Evolutionary conservation across 2,113 vertebrate species (phyloP).

Genomic region (Silurus asotus): DNA sequence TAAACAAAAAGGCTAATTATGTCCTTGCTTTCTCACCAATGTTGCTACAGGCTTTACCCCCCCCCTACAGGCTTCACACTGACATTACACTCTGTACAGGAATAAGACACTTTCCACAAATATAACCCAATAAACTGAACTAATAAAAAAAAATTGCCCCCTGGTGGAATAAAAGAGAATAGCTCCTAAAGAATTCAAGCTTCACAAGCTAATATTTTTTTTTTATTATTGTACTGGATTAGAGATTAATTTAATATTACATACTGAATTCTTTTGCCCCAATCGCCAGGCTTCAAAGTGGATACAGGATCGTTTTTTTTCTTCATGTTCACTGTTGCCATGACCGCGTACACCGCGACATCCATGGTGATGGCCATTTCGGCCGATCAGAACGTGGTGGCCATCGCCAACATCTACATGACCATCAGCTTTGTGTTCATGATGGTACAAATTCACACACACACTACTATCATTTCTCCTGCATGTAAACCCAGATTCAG

Average conservation of each 20-base stretch:
- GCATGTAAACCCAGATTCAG: background rate
- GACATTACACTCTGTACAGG: too few relatives aligned
- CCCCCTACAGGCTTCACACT: too few relatives aligned
- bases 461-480: background rate
- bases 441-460: slow-evolving; percentile 78
- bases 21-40: too few relatives aligned
- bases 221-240: too few relatives aligned
- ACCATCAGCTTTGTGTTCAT: slow-evolving; percentile 90
- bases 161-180: background rate
- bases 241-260: background rate
- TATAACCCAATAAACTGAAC: too few relatives aligned
- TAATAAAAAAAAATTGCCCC: background rate
- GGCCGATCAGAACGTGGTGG: slow-evolving; percentile 81
- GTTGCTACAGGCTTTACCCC: too few relatives aligned
- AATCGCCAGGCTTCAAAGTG: slow-evolving; percentile 78
- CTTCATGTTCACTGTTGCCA: slow-evolving; percentile 80
- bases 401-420: slow-evolving; percentile 85
- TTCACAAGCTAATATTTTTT: too few relatives aligned
- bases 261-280: background rate
- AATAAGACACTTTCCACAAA: too few relatives aligned
- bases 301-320: slow-evolving; percentile 78
- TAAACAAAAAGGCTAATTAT: too few relatives aligned
- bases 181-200: background rate
- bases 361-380: slow-evolving; percentile 87
- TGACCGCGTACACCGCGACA: slow-evolving; percentile 84